Evolutionary conservation across 1,140 invertebrate species (phyloP), one percentile per base, ranked within the genome.

Genomic region (Pinna nobilis): DNA sequence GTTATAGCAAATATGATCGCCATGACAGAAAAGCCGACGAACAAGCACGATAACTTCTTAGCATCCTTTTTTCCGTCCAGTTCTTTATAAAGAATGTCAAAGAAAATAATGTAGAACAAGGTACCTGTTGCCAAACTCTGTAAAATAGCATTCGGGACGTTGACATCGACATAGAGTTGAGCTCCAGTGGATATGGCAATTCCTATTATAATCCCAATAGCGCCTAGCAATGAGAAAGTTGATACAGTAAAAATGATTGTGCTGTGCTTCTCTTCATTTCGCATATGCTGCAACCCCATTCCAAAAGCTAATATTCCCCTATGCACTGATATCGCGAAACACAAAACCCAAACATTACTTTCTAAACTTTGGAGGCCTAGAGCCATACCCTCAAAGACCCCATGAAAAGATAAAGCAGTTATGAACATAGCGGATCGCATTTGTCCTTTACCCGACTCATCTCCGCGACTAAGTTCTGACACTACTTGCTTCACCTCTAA

Each of bases 31-130:
- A 87, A 87, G 9, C 86, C 86, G 3, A 87, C 84, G 61, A 87
- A 85, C 3, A 80, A 82, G 61, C 82, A 85, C 0, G 82, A 85
- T 18, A 87, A 81, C 66, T 84, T 80, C 60, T 82, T 86, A 25
- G 86, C 69, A 44, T 84, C 84, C 30, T 84, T 82, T 41, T 83
- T 82, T 13, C 82, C 83, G 49, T 82, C 78, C 35, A 91, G 66
- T 77, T 91, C 90, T 76, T 91, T 90, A 41, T 88, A 96, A 35
- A 98, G 89, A 51, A 98, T 94, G 90, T 98, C 97, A 83, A 96
- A 95, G 55, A 97, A 95, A 0, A 95, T 96, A 47, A 98, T 95
- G 87, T 97, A 98, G 1, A 98, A 90, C 39, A 98, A 92, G 2
- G 96, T 98, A 32, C 97, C 97, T 18, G 94, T 95, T 15, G 96